A percentile compares a stretch with the other conserved stretches of the same genome.
These are phyloP conservation scores for Huso huso DNA, from an alignment of 2,797 vertebrate genomes.

Conservation along the genomic window DNA sequence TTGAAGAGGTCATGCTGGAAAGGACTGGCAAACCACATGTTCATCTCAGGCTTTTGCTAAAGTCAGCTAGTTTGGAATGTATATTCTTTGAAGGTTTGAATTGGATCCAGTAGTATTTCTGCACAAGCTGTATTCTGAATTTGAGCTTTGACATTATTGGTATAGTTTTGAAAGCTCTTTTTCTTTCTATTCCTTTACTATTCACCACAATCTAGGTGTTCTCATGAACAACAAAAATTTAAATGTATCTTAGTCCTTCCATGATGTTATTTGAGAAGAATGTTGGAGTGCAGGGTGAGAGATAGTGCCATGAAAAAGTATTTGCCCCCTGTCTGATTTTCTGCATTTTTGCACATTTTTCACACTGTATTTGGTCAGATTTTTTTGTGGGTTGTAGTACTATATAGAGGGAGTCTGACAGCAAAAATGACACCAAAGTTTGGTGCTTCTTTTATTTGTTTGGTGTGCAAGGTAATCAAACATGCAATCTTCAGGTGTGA, in stretches of 20 bases:
- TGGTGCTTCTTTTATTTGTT: no score
- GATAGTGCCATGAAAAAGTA: not conserved
- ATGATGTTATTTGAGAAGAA: no score
- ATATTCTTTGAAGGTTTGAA: conserved; percentile 16
- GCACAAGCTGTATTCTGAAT: not conserved
- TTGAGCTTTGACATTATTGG: not conserved
- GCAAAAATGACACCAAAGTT: no score
- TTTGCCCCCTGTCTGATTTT: not conserved
- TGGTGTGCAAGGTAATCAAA: no score
- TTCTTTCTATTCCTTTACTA: conserved; percentile 13
- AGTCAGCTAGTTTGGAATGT: conserved; percentile 13
- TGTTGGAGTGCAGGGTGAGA: not conserved
- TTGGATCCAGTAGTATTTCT: conserved; percentile 8
- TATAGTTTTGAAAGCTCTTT: not conserved
- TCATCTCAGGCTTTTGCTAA: conserved; percentile 20
- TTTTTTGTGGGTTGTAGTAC: no score
- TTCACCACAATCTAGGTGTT: conserved; percentile 10
- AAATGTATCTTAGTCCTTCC: no score
- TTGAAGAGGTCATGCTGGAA: not conserved
- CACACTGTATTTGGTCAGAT: no score
- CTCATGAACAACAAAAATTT: not conserved
- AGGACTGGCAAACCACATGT: conserved; percentile 14
- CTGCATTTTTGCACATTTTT: no score
- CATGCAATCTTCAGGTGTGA: no score
- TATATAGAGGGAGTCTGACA: no score